Base-by-base conservation (phyloP, 2,113 vertebrate genomes). In the Pungitius pungitius region DNA sequence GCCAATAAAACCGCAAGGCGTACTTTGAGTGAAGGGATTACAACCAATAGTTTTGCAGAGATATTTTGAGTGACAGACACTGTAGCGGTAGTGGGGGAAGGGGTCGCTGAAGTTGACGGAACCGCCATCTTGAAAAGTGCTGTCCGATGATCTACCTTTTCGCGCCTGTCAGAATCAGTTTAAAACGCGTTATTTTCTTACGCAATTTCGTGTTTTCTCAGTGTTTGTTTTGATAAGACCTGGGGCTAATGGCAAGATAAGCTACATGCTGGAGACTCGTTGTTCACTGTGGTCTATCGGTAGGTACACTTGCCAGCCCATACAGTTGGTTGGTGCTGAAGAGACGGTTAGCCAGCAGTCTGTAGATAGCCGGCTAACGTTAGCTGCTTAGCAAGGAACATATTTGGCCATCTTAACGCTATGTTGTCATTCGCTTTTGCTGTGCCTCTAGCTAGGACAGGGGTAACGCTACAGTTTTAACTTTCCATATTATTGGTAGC, bases 101-200 rank as follows among this genome's bases (percentile, higher is more conserved):
- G 93, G 92, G 88, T 85, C 42, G 90, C 68, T 85, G 86, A 91
- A 94, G 91, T 92, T 93, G 92, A 92, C 83, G 87, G 87, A 84
- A 88, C 91, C 93, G 93, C 93, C 94, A 95, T 95, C 93, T 94
- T 95, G 94, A 86, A 94, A 93, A 93, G 91, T 92, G 84, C 76
- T 65, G 83, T 88, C 85, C 75, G 88, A 89, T 91, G 84, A 75
- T 89, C 82, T 91, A 63, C 80, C 70, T 82, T 93, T 94, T 94
- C 89, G 92, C 92, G 93, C 92, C 90, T 89, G 92, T 85, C 87
- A 91, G 72, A 89, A 87, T 86, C 89, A 82, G 65, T 91, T 94
- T 88, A 92, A 91, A 92, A 90, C 80, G 87, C 74, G 78, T 86
- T 81, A 82, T 89, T 92, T 86, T 85, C 57, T 33, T 40, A 4